Base-by-base conservation (phyloP, 2,888 invertebrate genomes). In the Copidosoma aretas region DNA sequence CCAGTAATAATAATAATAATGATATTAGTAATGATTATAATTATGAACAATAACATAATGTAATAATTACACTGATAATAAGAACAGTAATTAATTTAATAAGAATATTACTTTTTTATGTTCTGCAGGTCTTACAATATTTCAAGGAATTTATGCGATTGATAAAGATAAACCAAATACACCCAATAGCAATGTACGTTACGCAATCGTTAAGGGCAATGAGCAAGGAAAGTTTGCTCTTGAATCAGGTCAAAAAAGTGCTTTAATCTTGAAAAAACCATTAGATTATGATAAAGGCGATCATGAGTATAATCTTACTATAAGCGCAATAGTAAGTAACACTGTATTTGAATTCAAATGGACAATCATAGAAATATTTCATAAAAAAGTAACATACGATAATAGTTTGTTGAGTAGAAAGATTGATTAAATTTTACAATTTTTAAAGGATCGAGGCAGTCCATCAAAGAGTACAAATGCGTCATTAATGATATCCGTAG, bases 281-380 rank as follows among this genome's bases (percentile, higher is more conserved):
- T 83, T 95, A 74, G 94, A 95, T 82, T 95, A 90, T 79, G 95
- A 95, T 80, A 86, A 86, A 24, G 95, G 94, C 1, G 92, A 93
- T 76, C 87, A 90, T 49, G 89, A 91, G 77, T 95, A 93, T 78
- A 84, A 86, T 62, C 85, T 95, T 62, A 89, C 90, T 4, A 85
- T 95, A 39, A 89, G 91, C 74, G 95, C 94, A 53, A 90, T 92
- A 80, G 93, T 93, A 85, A 86, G 86, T 85, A 68, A 21, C 21
- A 21, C 4, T 46, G n/a, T n/a, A n/a, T 17, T 15, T 15, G 4
- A 14, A 1, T 21, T 8, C 14, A 19, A 39, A 56, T 39, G 32
- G 19, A 51, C 8, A 21, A 14, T 19, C 19, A 43, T 24, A 22
- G 32, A 25, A 1, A 1, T 43, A 1, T 0, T 39, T 32, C 24